Evolutionary conservation across 2,888 invertebrate genomes (phyloP).

Genomic region (Tetheella fluctuosa): DNA sequence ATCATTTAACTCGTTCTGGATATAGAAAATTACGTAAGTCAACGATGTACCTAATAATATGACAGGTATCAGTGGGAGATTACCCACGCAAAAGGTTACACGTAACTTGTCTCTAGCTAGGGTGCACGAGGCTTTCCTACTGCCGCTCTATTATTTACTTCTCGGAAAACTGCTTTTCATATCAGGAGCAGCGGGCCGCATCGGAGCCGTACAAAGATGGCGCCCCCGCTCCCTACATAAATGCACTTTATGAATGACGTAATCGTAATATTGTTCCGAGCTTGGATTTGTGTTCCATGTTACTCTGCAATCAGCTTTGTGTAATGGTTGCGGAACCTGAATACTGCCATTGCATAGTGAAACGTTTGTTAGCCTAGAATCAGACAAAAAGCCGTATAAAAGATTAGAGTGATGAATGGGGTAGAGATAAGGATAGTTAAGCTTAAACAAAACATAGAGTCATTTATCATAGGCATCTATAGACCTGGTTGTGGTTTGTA

Average conservation of each 20-base stretch:
- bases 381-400: conserved; percentile 31
- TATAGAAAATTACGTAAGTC: conserved; percentile 16
- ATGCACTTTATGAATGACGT: conserved; percentile 75
- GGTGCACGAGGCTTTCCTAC: conserved; percentile 52
- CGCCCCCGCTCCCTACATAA: conserved; percentile 63
- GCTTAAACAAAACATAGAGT: conserved; percentile 36
- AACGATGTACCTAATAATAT: conserved; percentile 19
- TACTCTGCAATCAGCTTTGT: conserved; percentile 56
- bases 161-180: conserved; percentile 77
- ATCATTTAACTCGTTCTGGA: neutral
- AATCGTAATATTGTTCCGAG: conserved; percentile 70
- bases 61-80: conserved; percentile 18
- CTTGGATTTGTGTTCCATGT: conserved; percentile 60
- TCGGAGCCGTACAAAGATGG: conserved; percentile 66
- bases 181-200: conserved; percentile 72
- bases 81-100: conserved; percentile 35
- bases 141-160: conserved; percentile 71
- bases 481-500: conserved; percentile 35
- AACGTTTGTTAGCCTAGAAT: conserved; percentile 41
- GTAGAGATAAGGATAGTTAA: conserved; percentile 40
- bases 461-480: conserved; percentile 43
- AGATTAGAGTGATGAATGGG: conserved; percentile 46
- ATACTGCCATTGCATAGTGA: conserved; percentile 41
- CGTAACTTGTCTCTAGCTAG: conserved; percentile 47
- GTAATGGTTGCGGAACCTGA: conserved; percentile 47